A percentile compares a stretch with the other conserved stretches of the same genome.
Evolutionary conservation across 2,113 vertebrate genomes (phyloP).

Genomic region (Merops nubicus): DNA sequence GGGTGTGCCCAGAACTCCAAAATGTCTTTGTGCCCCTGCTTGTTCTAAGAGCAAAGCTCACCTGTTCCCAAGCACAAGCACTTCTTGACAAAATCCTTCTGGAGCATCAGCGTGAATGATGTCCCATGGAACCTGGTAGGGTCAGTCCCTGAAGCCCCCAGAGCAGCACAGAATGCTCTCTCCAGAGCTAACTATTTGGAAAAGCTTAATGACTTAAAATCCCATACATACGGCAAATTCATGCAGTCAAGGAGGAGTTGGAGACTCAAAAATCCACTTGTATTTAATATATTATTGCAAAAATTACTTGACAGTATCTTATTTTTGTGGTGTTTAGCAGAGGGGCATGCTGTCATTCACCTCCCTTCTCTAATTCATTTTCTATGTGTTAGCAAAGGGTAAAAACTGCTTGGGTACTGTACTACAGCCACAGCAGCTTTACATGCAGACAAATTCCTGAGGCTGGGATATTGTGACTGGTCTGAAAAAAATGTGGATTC

Average conservation of each 20-base stretch:
- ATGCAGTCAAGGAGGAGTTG: not conserved
- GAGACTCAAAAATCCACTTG: not conserved
- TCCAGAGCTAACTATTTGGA: not conserved
- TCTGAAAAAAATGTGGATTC: conserved; percentile 9
- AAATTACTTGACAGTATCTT: not conserved
- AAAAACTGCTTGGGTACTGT: not conserved
- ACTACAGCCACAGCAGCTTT: not conserved
- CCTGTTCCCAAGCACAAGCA: not conserved
- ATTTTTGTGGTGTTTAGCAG: not conserved
- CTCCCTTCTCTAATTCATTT: not conserved
- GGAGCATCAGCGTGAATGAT: not conserved
- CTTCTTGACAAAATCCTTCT: not conserved
- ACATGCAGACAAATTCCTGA: conserved; percentile 17
- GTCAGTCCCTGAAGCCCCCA: rapidly evolving
- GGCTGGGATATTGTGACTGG: not conserved
- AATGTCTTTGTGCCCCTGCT: not conserved
- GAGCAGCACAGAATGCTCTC: not conserved
- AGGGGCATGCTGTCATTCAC: not conserved
- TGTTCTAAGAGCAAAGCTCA: rapidly evolving
- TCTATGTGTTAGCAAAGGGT: not conserved
- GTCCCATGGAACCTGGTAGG: not conserved
- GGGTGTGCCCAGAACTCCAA: not conserved
- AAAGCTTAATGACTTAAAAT: not conserved
- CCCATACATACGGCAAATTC: not conserved
- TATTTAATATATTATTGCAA: not conserved